These are phyloP conservation scores for Muntiacus reevesi DNA, from an alignment of 2,113 vertebrate species.

Conservation along the genomic window DNA sequence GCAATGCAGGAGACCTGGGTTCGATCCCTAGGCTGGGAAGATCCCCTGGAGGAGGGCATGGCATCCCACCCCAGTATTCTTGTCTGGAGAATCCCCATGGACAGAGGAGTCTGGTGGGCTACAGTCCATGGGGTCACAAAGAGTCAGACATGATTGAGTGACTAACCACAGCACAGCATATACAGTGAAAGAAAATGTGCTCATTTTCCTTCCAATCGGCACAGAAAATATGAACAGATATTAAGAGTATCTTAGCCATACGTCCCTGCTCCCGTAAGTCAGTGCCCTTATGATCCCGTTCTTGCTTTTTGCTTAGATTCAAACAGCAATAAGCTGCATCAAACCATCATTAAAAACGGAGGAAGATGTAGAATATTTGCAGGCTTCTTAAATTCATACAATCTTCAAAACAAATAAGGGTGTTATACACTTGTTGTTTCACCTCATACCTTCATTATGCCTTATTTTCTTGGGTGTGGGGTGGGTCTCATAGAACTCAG, in stretches of 20 bases:
- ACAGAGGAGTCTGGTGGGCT: not conserved
- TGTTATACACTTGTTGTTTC: not conserved
- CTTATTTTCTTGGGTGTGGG: not conserved
- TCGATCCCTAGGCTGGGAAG: not conserved
- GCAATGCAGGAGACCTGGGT: not conserved
- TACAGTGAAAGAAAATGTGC: not conserved
- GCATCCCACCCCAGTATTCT: not conserved
- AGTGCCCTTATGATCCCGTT: not conserved
- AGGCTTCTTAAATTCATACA: not conserved
- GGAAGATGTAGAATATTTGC: not conserved
- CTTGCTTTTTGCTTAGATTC: constrained; percentile 10
- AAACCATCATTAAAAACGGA: not conserved
- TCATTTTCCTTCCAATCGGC: not conserved
- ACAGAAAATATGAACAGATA: constrained; percentile 9
- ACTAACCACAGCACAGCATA: not conserved
- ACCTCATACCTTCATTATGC: not conserved
- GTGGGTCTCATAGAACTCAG: not conserved
- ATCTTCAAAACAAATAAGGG: not conserved
- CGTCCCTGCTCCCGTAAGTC: constrained; percentile 13
- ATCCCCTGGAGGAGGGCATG: not conserved
- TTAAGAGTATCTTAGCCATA: constrained; percentile 16
- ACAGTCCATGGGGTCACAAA: not conserved
- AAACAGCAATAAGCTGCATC: constrained; percentile 13
- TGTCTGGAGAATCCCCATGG: not conserved
- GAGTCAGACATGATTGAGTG: not conserved